Conservation (phyloP, 2,888 invertebrate species). For the Lomographa bimaculata region DNA sequence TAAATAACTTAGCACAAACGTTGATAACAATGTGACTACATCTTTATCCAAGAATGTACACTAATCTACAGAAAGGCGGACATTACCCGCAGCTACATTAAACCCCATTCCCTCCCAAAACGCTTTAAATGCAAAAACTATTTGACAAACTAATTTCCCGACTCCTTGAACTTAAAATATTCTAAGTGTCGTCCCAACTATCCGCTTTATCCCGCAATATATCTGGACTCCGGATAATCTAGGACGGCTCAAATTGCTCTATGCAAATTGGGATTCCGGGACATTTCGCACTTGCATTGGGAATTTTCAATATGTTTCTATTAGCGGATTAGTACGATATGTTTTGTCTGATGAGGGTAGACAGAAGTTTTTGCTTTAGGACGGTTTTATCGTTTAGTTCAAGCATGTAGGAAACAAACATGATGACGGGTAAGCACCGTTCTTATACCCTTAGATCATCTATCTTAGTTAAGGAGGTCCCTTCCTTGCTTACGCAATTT, state of each 20-base stretch:
- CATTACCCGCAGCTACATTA: no score
- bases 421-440: no score
- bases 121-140: conserved; percentile 9
- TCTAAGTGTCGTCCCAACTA: conserved; percentile 13
- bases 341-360: conserved; percentile 4
- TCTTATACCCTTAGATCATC: no score
- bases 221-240: conserved; percentile 20
- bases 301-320: conserved; percentile 22
- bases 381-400: no score
- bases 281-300: conserved; percentile 17
- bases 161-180: conserved; percentile 14
- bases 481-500: no score
- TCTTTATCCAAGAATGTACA: no score
- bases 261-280: conserved; percentile 27
- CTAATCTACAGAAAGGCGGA: no score
- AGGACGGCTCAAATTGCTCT: conserved; percentile 23
- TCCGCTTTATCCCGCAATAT: conserved; percentile 11
- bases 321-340: conserved; percentile 9
- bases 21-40: no score
- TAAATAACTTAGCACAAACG: no score
- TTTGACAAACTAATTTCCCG: conserved; percentile 7
- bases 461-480: no score
- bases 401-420: no score
- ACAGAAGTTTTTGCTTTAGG: neutral
- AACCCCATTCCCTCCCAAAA: neutral